Evolutionary conservation across 1,140 invertebrate genomes (phyloP).

Genomic region (Mylabris phalerata): DNA sequence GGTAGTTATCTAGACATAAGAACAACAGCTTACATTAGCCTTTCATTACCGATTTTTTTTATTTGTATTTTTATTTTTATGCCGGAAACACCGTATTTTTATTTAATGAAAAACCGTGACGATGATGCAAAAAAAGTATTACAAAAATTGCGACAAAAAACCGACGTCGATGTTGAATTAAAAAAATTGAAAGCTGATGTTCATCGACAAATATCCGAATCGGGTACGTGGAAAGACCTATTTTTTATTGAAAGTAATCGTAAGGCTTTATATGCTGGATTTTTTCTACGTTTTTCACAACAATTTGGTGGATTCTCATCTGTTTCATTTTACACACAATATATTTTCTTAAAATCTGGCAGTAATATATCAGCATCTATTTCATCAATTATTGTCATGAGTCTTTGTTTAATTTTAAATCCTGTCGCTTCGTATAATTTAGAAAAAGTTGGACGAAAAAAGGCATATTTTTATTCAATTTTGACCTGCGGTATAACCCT

Average conservation of each 20-base stretch:
- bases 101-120: constrained; percentile 22
- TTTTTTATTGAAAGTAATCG: constrained; percentile 29
- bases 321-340: constrained; percentile 27
- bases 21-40: constrained; percentile 3
- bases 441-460: constrained; percentile 61
- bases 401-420: constrained; percentile 57
- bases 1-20: constrained; percentile 41
- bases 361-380: constrained; percentile 18
- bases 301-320: constrained; percentile 27
- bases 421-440: constrained; percentile 55
- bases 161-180: constrained; percentile 32
- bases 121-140: constrained; percentile 26
- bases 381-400: constrained; percentile 26
- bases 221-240: constrained; percentile 36
- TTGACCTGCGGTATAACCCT: constrained; percentile 48
- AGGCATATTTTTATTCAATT: constrained; percentile 55
- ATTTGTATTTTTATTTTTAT: constrained; percentile 15
- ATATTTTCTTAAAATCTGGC: constrained; percentile 34
- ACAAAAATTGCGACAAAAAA: constrained; percentile 20
- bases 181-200: constrained; percentile 26
- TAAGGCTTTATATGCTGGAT: constrained; percentile 25
- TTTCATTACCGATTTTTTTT: constrained; percentile 4
- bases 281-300: constrained; percentile 24
- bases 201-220: constrained; percentile 31
- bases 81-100: constrained; percentile 31